Base-by-base conservation (phyloP, 2,888 invertebrate species). In the Aquatica leii region DNA sequence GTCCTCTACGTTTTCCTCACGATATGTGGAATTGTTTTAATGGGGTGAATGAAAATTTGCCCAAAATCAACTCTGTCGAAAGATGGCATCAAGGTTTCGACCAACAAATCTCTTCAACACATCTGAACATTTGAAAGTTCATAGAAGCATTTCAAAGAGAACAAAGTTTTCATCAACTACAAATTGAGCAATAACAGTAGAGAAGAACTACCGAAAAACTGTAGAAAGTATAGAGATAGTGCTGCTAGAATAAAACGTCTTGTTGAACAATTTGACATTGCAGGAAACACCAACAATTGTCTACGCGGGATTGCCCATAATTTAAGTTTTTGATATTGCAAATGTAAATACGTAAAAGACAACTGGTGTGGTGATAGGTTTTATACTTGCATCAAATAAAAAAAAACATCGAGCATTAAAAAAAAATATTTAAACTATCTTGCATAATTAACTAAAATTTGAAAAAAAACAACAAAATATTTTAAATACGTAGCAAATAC, bases 21-120 rank as follows among this genome's bases (percentile, higher is more conserved):
- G 20, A 51, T 15, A 50, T 64, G 59, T 64, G 64, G 41, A 64
- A 59, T 41, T 57, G 57, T 43, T 62, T 17, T 21, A 11, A 53
- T 31, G 20, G 20, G 3, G 24, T 46, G 14, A 41, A 56, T 35
- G 20, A 54, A 40, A 40, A 37, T 41, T 41, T 54, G 41, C 40
- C 54, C 18, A 54, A 54, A 5, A 54, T 20, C 17, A 54, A 54
- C 17, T 54, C 37, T 20, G 37, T 54, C 18, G 54, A 54, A 54
- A 17, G 40, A 37, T 54, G 54, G 40, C 40, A 18, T 40, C 54
- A n/a, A 37, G 40, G 18, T 54, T 54, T 40, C 15, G 37, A n/a
- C 14, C 17, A 24, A 14, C 34, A 40, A n/a, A 54, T 54, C 17
- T n/a, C 18, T 17, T 21, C 54, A 21, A 14, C 6, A 35, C 54